phyloP scores from a whole-genome alignment of 2,113 vertebrate species.

The Eolophus roseicapilla region DNA sequence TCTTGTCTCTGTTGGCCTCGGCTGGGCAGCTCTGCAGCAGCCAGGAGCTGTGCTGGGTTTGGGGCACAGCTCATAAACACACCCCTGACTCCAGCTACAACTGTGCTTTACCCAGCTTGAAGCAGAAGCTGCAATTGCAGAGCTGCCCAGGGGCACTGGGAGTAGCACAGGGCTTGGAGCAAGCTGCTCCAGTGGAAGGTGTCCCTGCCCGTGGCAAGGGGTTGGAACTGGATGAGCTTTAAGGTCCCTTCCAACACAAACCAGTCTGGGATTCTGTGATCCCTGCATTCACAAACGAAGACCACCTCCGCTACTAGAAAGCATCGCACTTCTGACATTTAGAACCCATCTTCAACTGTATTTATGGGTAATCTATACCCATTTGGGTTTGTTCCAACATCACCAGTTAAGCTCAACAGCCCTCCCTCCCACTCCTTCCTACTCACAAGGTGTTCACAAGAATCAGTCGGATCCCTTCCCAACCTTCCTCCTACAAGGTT shows the following conservation, averaged over 20 bases:
- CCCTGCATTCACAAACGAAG: background rate
- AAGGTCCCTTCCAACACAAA: background rate
- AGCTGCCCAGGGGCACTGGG: background rate
- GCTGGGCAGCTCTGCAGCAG: background rate
- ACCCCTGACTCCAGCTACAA: background rate
- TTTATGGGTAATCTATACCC: background rate
- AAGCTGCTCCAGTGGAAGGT: background rate
- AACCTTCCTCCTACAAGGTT: background rate
- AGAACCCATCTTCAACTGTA: background rate
- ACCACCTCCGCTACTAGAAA: background rate
- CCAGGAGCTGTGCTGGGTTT: background rate
- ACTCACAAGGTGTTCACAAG: background rate
- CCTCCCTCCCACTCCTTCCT: background rate
- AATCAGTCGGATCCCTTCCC: fast-evolving
- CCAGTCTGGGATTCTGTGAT: background rate
- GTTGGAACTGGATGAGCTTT: background rate
- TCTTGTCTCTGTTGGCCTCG: background rate
- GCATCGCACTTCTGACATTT: background rate
- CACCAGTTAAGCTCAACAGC: background rate
- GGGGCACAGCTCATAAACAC: background rate
- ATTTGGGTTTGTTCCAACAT: background rate
- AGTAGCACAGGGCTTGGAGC: background rate
- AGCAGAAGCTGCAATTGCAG: background rate
- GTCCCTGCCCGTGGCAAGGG: background rate
- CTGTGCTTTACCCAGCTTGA: fast-evolving